Evolutionary conservation across 1,140 invertebrate genomes (phyloP).

Genomic region (Campoletis sonorensis): DNA sequence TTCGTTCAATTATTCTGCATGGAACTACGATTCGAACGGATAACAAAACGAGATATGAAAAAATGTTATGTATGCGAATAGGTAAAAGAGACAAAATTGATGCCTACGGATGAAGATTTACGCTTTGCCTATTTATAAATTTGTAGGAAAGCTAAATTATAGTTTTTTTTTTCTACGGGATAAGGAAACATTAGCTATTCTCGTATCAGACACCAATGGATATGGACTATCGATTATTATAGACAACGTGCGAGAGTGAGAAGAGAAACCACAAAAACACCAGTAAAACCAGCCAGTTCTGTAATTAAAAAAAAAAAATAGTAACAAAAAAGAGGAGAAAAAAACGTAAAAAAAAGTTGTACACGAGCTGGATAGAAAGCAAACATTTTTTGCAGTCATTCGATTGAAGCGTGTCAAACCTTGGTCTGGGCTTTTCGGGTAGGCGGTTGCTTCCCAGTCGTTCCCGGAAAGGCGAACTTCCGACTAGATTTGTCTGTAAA

Average conservation of each 20-base stretch:
- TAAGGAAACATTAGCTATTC: slow-evolving; percentile 1
- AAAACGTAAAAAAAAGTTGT: slow-evolving; percentile 30
- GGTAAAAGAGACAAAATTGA: slow-evolving; percentile 6
- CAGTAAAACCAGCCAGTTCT: slow-evolving; percentile 43
- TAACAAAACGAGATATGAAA: background rate
- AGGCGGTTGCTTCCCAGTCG: slow-evolving; percentile 90
- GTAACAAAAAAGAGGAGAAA: slow-evolving; percentile 33
- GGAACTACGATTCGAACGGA: too few relatives aligned
- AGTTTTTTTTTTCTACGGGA: background rate
- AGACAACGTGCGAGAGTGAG: background rate
- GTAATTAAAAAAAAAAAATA: slow-evolving; percentile 49
- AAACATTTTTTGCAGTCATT: slow-evolving; percentile 49
- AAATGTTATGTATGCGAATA: background rate
- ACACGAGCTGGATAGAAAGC: slow-evolving; percentile 48
- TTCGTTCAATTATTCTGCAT: slow-evolving; percentile 17
- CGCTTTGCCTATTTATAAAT: background rate
- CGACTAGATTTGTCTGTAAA: slow-evolving; percentile 78
- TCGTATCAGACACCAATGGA: background rate
- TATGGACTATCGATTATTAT: background rate
- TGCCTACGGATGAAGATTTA: background rate
- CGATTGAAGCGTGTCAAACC: slow-evolving; percentile 79
- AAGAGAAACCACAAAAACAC: slow-evolving; percentile 14
- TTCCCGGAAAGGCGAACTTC: slow-evolving; percentile 90
- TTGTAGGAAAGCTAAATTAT: background rate
- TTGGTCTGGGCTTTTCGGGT: slow-evolving; percentile 87